These are phyloP conservation scores for Saguinus imperator DNA, from an alignment of 2,113 vertebrate species.

Conservation along the genomic window DNA sequence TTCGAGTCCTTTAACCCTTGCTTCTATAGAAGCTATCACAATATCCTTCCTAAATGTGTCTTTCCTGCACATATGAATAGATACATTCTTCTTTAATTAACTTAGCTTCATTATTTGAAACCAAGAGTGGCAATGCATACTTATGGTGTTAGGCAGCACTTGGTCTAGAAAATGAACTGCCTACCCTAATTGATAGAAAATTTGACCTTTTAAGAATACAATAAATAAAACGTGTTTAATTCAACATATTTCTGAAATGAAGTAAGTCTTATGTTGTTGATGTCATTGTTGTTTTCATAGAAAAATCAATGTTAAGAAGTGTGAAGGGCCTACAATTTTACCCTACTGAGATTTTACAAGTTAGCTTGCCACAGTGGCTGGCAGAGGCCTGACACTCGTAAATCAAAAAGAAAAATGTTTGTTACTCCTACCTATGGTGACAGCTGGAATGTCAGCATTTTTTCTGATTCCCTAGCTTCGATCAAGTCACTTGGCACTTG, in stretches of 20 bases:
- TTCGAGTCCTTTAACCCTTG: background rate
- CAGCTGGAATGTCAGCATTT: background rate
- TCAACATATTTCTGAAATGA: background rate
- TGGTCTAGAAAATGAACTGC: background rate
- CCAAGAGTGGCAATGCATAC: background rate
- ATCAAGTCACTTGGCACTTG: background rate
- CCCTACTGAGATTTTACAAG: background rate
- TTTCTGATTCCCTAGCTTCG: background rate
- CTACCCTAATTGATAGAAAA: background rate
- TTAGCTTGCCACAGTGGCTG: background rate
- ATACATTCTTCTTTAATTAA: background rate
- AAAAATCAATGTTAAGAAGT: background rate
- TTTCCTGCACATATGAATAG: background rate
- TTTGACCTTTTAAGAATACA: background rate
- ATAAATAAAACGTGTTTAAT: background rate
- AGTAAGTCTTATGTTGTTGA: background rate
- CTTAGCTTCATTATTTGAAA: background rate
- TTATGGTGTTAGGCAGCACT: background rate
- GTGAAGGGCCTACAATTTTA: background rate
- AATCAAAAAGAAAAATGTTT: background rate
- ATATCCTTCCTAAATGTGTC: background rate
- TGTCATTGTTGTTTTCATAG: background rate
- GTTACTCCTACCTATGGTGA: background rate
- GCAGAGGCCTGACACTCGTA: background rate
- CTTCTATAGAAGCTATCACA: background rate